Evolutionary conservation across 2,797 vertebrate species (phyloP), one percentile per base, ranked within the genome.

Genomic region (Euthynnus affinis): DNA sequence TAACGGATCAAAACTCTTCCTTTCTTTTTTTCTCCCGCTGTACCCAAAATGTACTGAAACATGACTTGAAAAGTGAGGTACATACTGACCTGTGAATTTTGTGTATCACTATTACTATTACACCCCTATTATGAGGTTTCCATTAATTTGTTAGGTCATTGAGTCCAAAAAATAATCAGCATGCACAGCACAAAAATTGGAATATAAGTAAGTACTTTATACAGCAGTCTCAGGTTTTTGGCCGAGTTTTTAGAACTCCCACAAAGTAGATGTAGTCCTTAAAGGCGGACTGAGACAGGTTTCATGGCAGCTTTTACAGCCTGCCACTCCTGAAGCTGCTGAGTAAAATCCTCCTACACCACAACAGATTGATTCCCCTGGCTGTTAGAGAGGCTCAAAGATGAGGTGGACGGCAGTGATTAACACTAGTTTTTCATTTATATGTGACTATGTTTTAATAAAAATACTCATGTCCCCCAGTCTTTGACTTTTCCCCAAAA

Each of bases 291-390:
- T 40, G 55, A 79, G 15, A 64, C 18, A 40, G 59, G 12, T 70
- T 79, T 66, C 60, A 81, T 42, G 32, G 71, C 71, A 60, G 75
- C 53, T 48, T 76, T 57, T 42, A 49, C 63, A 52, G 27, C 29
- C 23, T 66, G 55, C 42, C 55, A 20, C 9, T 53, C 37, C 61
- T 62, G 22, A 63, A 59, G 34, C 63, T 61, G 40, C 61, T 46
- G 48, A 56, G 55, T 37, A 22, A 62, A 76, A 66, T 71, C 68
- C 56, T 59, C 68, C 75, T 32, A 62, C 72, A 57, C 60, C 13
- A 40, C 9, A 52, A 15, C 44, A 32, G 55, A 58, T 12, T 75
- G 22, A 75, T 29, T 74, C 22, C 20, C 56, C 27, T 57, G 46
- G 29, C 23, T 44, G 6, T 32, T 32, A 6, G 29, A 32, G 42